These are phyloP conservation scores for Limenitis arthemis DNA, from an alignment of 2,888 invertebrate species.

Conservation along the genomic window DNA sequence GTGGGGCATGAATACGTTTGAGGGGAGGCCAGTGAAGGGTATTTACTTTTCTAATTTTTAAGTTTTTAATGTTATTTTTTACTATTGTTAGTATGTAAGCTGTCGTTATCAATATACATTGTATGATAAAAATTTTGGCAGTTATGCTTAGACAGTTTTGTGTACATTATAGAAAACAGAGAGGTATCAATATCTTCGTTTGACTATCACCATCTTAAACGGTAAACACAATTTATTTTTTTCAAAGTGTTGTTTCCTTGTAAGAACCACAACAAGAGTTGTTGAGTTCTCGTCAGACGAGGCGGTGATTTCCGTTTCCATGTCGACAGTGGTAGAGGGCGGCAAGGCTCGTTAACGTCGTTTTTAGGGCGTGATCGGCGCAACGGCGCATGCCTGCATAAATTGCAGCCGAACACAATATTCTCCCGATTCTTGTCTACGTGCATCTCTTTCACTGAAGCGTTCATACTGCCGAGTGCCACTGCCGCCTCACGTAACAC, in stretches of 20 bases:
- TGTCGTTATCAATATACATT: no score
- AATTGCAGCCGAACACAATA: slow-evolving; percentile 52
- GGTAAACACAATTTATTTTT: no score
- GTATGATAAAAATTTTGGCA: no score
- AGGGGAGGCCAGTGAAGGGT: slow-evolving; percentile 57
- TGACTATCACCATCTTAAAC: no score
- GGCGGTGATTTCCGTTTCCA: slow-evolving; percentile 60
- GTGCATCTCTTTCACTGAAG: slow-evolving; percentile 28
- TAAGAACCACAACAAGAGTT: slow-evolving; percentile 9
- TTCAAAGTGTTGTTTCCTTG: neutral
- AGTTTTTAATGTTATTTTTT: slow-evolving; percentile 6
- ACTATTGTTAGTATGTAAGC: no score
- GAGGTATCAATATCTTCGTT: no score
- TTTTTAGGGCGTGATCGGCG: slow-evolving; percentile 66
- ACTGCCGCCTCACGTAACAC: slow-evolving; percentile 23
- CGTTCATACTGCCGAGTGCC: slow-evolving; percentile 8
- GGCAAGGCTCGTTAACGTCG: slow-evolving; percentile 54
- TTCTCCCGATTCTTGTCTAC: slow-evolving; percentile 35
- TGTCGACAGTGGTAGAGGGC: slow-evolving; percentile 34
- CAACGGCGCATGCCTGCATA: slow-evolving; percentile 64
- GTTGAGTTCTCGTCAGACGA: slow-evolving; percentile 23
- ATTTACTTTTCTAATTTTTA: slow-evolving; percentile 33
- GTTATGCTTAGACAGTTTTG: no score
- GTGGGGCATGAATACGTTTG: slow-evolving; percentile 48
- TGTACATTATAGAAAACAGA: no score